Percentiles rank a stretch among this genome's conserved stretches.
phyloP scores from a whole-genome alignment of 2,888 invertebrate genomes.

The Lasioglossum calceatum region DNA sequence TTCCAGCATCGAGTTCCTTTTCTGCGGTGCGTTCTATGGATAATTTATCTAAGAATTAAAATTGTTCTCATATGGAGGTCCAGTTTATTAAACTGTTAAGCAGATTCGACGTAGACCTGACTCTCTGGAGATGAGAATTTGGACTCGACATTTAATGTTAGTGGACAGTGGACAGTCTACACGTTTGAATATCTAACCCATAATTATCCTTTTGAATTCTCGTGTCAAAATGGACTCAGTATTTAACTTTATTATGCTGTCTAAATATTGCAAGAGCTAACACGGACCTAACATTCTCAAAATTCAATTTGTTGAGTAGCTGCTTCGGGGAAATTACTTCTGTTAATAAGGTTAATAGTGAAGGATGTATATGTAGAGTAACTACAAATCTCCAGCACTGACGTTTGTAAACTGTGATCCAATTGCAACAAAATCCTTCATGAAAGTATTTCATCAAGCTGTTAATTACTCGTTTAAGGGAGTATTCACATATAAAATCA shows the following conservation, averaged over 20 bases:
- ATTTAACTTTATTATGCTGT: background rate
- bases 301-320: too few species aligned
- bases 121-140: too few species aligned
- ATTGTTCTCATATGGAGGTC: too few species aligned
- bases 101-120: background rate
- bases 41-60: too few species aligned
- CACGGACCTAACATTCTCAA: background rate
- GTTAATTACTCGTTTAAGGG: background rate
- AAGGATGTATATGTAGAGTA: too few species aligned
- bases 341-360: too few species aligned
- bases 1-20: background rate
- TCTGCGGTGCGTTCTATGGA: background rate
- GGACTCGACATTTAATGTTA: background rate
- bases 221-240: background rate
- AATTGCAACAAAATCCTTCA: background rate
- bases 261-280: background rate
- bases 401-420: background rate
- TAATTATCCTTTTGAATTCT: background rate
- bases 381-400: too few species aligned
- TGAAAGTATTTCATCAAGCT: background rate
- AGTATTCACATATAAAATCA: background rate
- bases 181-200: background rate
- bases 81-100: background rate
- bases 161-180: background rate
- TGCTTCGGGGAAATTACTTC: too few species aligned